Conservation (phyloP, 1,140 invertebrate genomes). For the Drosophila lacteicornis region DNA sequence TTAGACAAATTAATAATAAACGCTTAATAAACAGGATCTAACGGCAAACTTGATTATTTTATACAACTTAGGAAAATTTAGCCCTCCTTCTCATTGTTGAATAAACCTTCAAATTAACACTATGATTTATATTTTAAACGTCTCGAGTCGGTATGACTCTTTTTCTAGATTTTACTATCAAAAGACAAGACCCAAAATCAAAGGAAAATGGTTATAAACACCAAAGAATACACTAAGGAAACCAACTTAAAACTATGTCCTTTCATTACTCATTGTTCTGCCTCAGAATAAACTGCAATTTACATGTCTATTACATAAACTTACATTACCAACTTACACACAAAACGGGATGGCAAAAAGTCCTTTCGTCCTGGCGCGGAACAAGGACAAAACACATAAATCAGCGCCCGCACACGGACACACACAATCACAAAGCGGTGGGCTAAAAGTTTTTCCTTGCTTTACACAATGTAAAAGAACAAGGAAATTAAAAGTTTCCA, state of each 20-base stretch:
- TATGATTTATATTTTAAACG: too few relatives aligned
- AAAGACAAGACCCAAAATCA: neutral
- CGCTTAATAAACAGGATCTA: too few relatives aligned
- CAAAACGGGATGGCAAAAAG: conserved; percentile 35
- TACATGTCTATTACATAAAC: conserved; percentile 51
- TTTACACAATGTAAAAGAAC: conserved; percentile 30
- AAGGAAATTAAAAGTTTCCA: conserved; percentile 47
- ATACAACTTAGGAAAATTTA: too few relatives aligned
- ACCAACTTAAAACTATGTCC: conserved; percentile 12
- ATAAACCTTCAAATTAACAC: too few relatives aligned
- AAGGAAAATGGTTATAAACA: too few relatives aligned
- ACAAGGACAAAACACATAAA: conserved; percentile 65
- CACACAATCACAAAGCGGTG: conserved; percentile 2
- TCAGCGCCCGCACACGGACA: conserved; percentile 37
- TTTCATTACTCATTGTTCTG: conserved; percentile 17
- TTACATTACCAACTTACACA: conserved; percentile 49
- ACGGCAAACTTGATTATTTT: too few relatives aligned
- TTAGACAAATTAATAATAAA: too few relatives aligned
- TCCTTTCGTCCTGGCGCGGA: conserved; percentile 50
- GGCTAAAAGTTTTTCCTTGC: conserved; percentile 42
- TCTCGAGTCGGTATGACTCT: too few relatives aligned
- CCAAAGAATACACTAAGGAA: neutral
- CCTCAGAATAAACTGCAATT: conserved; percentile 43
- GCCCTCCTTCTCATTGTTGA: too few relatives aligned
- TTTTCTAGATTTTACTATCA: too few relatives aligned